phyloP scores from a whole-genome alignment of 2,797 vertebrate species.

The Emys orbicularis region DNA sequence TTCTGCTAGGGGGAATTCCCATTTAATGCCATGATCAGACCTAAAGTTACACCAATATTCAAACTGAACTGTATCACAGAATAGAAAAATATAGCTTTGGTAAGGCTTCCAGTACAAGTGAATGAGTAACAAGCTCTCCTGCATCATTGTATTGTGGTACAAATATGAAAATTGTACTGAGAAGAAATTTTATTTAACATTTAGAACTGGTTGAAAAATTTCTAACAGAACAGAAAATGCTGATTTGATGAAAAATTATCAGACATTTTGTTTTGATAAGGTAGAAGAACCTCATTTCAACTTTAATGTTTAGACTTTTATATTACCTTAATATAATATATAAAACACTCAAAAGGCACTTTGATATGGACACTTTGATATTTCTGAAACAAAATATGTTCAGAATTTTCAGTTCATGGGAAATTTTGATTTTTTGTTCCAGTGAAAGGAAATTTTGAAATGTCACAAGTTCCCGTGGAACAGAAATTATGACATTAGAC shows the following conservation, averaged over 20 bases:
- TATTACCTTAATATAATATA: neutral
- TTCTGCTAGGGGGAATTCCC: neutral
- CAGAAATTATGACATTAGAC: neutral
- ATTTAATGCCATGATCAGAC: fast-evolving
- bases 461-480: neutral
- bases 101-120: neutral
- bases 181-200: neutral
- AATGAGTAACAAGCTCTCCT: neutral
- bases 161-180: neutral
- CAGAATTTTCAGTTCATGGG: neutral
- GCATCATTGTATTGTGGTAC: neutral
- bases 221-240: neutral
- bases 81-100: neutral
- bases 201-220: neutral
- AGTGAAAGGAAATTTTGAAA: neutral
- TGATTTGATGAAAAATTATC: neutral
- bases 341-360: neutral
- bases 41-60: neutral
- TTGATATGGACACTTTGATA: neutral
- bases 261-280: neutral
- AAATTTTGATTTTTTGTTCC: neutral
- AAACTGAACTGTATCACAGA: fast-evolving
- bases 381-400: neutral
- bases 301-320: neutral
- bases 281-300: neutral